Base-by-base conservation (phyloP, 2,797 vertebrate species). In the Carduelis carduelis region DNA sequence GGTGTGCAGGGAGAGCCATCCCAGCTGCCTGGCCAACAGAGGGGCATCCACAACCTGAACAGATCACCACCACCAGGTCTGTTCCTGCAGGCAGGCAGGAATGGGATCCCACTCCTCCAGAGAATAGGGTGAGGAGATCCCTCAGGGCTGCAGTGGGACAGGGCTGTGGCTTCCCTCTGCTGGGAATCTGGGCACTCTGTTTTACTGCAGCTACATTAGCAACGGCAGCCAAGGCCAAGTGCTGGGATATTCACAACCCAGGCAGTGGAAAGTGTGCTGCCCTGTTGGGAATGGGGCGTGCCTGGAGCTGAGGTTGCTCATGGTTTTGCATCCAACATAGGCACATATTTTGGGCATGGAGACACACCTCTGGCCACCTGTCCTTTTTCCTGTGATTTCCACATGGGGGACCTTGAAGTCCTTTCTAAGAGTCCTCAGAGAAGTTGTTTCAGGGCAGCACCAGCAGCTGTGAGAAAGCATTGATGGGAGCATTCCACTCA, bases 1-100 rank as follows among this genome's bases (percentile, higher is more conserved):
- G 41, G 32, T 0, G 0, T 70, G 43, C 39, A 70, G 83, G 71
- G 72, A 55, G 18, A 89, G 65, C 49, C 41, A 37, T 20, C 13
- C 24, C 0, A 1, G 35, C 30, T 6, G 5, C n/a, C 44, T 0
- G 1, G 24, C 35, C 5, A 3, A 7, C 4, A 4, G 56, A 17
- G 23, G 3, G 8, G 57, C 65, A 30, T 14, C 77, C 50, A 19
- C 0, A 0, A 30, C n/a, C 47, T 66, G 68, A 55, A 65, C 23
- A 35, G 1, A 3, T n/a, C 1, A 0, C 39, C 5, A 3, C 28
- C 10, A 3, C 0, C 0, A 50, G 47, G 16, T 15, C n/a, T 69
- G 61, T 24, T 78, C 2, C 4, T 77, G 66, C 60, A 61, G 71
- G 43, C 32, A 49, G 43, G 20, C 82, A 74, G 49, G 13, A 71